Evolutionary conservation across 2,113 vertebrate genomes (phyloP), one percentile per base, ranked within the genome.

Genomic region (Semnopithecus entellus): DNA sequence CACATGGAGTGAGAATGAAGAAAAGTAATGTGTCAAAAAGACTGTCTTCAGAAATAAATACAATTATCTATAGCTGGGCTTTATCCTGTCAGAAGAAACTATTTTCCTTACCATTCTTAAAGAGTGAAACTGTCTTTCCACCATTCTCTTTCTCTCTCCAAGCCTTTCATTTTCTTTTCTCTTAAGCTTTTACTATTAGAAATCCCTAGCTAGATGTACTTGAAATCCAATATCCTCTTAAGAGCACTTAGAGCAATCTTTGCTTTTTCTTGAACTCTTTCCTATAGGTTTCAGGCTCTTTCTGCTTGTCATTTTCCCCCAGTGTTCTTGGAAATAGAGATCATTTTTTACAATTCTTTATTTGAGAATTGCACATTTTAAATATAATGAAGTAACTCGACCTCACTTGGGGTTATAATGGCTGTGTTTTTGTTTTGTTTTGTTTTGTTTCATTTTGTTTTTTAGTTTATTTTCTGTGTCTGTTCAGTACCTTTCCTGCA

Each of bases 141-240:
- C 32, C 2, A 86, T 83, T 86, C 1, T 90, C 50, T 68, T 87
- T 92, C 30, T 88, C 12, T 96, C 64, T 82, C 4, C n/a, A 85
- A 83, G 38, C 43, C 10, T 61, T 48, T 66, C 7, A 43, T 87
- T 85, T 88, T 84, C 25, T 27, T 68, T 73, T 20, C 13, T 40
- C 43, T 52, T 17, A 89, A 73, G 7, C 48, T 50, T 93, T 80
- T 45, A 43, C 40, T 4, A 16, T 57, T 83, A 59, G 3, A 18
- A 95, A 70, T 72, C 17, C 13, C 8, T 57, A 92, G 70, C 8
- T 84, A 84, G 55, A 90, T 90, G 66, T 76, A 50, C 4, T n/a
- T 76, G 64, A 16, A 95, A 90, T 91, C 59, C 86, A 82, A 8
- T 90, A 84, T 92, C 50, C 83, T 94, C 4, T 50, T 85, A 76